These are phyloP conservation scores for Pachypanchax playfairii DNA, from an alignment of 2,113 vertebrate genomes.

Conservation along the genomic window DNA sequence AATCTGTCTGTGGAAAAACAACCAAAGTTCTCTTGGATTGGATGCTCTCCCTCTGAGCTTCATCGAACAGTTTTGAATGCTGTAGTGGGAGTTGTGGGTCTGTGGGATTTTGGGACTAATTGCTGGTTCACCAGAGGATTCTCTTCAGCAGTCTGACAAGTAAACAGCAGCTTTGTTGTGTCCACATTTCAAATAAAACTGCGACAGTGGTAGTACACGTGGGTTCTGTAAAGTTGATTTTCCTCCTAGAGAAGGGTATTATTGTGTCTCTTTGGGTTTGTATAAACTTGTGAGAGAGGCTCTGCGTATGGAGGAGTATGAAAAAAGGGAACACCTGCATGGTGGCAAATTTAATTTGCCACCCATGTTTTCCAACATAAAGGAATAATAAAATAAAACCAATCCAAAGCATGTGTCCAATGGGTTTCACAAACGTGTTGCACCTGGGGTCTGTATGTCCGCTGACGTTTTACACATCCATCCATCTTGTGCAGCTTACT, in stretches of 20 bases:
- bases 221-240: constrained; percentile 15
- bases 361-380: constrained; percentile 4
- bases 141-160: constrained; percentile 8
- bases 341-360: constrained; percentile 24
- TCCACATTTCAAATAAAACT: constrained; percentile 20
- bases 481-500: no score
- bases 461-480: no score
- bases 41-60: background rate
- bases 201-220: background rate
- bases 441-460: background rate
- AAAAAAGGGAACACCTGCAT: constrained; percentile 6
- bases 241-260: background rate
- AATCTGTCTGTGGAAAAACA: background rate
- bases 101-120: constrained; percentile 14
- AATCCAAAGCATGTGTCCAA: background rate
- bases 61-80: constrained; percentile 13
- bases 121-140: constrained; percentile 17
- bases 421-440: constrained; percentile 3
- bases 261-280: background rate
- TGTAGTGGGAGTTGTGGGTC: constrained; percentile 1
- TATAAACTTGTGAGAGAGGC: background rate
- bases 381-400: constrained; percentile 21
- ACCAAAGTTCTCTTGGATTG: background rate
- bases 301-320: background rate
- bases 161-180: constrained; percentile 9